Evolutionary conservation across 2,888 invertebrate genomes (phyloP), one percentile per base, ranked within the genome.

Genomic region (Piscicola geometra): DNA sequence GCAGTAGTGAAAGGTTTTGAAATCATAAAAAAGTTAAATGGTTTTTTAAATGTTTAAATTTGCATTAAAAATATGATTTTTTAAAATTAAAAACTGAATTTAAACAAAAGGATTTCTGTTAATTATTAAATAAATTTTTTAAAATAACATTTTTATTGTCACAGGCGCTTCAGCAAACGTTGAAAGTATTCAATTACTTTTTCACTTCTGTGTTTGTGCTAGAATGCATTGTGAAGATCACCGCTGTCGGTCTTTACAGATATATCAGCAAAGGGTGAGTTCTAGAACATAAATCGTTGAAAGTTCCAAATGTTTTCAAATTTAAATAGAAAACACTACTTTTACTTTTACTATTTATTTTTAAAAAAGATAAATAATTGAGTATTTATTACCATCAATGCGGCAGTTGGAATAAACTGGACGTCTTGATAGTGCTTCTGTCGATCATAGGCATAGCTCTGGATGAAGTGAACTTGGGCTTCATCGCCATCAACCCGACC

Each of bases 401-500:
- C 12, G 81, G 66, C 80, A 90, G 90, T 86, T 99, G 99, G 99
- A 99, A 99, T 87, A 94, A 97, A 85, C 88, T 99, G 80, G 99
- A 99, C 84, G 92, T 98, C 47, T 90, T 92, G 79, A 99, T 99
- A 81, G 99, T 99, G n/a, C 90, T 95, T 82, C 88, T 99, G 77
- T 99, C 98, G 2, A 93, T 99, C 77, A 92, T 96, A 75, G 99
- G 99, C 75, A 99, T 99, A 82, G 91, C 97, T 74, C 89, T 99
- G 82, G 99, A 99, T 86, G 98, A 99, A 86, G 90, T 99, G 84
- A 92, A 96, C 84, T 93, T 94, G 0, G 94, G 96, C 84, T 93
- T 98, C 82, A 95, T 99, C 83, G 99, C 99, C 15, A 99, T 99
- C 80, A 99, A 99, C 87, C 99, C 99, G 12, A 99, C 99, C 0